Conservation (phyloP, 2,113 vertebrate genomes). For the Geococcyx californianus region DNA sequence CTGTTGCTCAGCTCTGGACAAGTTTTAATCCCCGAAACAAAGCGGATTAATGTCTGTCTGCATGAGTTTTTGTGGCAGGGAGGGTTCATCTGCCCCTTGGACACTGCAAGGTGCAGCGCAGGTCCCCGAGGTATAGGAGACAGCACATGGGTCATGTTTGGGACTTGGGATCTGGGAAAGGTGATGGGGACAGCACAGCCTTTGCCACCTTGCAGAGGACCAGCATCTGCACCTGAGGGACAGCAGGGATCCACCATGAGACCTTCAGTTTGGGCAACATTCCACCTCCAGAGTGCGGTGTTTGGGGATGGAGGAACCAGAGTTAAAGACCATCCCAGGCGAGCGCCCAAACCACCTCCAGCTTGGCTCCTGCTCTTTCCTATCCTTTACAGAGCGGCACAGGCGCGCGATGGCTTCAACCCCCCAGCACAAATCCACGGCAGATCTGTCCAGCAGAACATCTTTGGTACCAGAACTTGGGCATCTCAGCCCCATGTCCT, state of each 20-base stretch:
- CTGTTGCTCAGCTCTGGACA: background rate
- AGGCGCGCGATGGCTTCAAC: background rate
- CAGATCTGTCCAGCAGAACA: accelerated
- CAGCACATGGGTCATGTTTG: accelerated
- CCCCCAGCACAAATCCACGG: accelerated
- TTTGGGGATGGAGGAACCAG: accelerated
- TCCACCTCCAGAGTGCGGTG: accelerated
- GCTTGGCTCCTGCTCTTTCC: background rate
- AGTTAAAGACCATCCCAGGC: background rate
- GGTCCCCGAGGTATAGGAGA: background rate
- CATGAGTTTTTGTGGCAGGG: accelerated
- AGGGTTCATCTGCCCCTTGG: background rate
- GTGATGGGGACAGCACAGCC: accelerated
- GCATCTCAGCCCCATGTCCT: accelerated
- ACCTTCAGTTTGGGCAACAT: background rate
- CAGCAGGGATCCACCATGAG: accelerated
- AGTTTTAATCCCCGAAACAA: background rate
- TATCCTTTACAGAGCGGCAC: background rate
- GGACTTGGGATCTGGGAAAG: accelerated
- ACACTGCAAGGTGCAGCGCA: background rate
- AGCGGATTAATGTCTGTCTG: background rate
- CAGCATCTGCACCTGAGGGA: accelerated
- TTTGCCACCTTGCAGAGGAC: background rate
- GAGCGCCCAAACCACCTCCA: background rate
- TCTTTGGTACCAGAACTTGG: accelerated